Conservation (phyloP, 2,888 invertebrate genomes). For the Oscheius sp. region DNA sequence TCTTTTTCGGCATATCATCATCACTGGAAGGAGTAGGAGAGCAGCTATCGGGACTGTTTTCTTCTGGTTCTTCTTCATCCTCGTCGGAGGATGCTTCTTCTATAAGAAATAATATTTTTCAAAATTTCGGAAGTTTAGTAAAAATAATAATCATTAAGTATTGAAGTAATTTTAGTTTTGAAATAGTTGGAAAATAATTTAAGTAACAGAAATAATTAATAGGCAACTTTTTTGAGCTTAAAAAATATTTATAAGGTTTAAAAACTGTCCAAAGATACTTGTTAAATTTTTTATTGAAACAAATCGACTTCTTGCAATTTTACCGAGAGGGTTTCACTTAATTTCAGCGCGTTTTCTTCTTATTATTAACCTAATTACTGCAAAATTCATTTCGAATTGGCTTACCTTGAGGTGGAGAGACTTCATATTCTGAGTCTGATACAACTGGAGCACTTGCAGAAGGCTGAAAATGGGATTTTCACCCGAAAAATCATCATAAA, state of each 20-base stretch:
- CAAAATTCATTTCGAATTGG: too few relatives aligned
- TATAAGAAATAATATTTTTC: not conserved
- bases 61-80: constrained; percentile 7
- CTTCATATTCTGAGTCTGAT: constrained; percentile 1
- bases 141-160: too few relatives aligned
- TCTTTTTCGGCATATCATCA: constrained; percentile 9
- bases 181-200: too few relatives aligned
- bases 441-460: not conserved
- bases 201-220: too few relatives aligned
- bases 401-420: constrained; percentile 3
- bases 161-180: too few relatives aligned
- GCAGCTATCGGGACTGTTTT: not conserved
- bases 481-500: not conserved
- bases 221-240: too few relatives aligned
- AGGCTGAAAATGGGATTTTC: not conserved
- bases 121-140: too few relatives aligned
- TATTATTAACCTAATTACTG: too few relatives aligned
- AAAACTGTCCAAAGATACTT: too few relatives aligned
- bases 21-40: constrained; percentile 1
- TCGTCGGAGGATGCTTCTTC: not conserved
- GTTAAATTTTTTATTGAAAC: too few relatives aligned
- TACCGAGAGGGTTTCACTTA: not conserved
- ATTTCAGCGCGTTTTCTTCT: too few relatives aligned
- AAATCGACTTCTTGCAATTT: not conserved
- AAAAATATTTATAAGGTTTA: too few relatives aligned